Conservation (phyloP, 2,888 invertebrate species). For the Noctua janthina region DNA sequence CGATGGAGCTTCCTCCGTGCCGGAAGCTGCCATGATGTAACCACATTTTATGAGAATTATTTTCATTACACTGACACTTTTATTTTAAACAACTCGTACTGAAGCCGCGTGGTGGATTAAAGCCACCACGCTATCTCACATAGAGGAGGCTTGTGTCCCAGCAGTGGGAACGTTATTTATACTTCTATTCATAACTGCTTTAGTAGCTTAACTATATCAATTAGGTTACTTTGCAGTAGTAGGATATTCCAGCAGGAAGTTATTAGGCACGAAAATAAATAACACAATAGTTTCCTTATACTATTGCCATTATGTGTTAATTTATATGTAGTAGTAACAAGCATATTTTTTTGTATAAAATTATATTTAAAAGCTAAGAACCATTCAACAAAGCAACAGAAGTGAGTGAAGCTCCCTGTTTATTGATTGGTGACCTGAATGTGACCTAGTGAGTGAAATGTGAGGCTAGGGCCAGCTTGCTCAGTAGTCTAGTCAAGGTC, state of each 20-base stretch:
- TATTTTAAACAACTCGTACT: neutral
- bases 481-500: conserved; percentile 9
- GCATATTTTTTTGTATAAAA: neutral
- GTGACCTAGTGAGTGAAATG: conserved; percentile 15
- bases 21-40: conserved; percentile 68
- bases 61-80: conserved; percentile 27
- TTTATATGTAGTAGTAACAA: neutral
- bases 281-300: conserved; percentile 35
- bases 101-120: neutral
- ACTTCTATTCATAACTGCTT: neutral
- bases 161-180: neutral
- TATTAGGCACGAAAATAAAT: neutral
- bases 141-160: neutral
- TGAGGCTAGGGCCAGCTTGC: neutral
- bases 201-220: neutral
- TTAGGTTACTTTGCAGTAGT: neutral
- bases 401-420: conserved; percentile 1
- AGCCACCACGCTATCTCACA: neutral
- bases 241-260: conserved; percentile 2
- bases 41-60: conserved; percentile 26
- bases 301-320: neutral
- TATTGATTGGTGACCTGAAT: conserved; percentile 37
- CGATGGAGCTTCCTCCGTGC: conserved; percentile 86
- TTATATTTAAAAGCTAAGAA: neutral
- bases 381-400: conserved; percentile 4